phyloP scores from a whole-genome alignment of 53 echinoderm and acorn worm genomes.

The Antedon mediterranea region DNA sequence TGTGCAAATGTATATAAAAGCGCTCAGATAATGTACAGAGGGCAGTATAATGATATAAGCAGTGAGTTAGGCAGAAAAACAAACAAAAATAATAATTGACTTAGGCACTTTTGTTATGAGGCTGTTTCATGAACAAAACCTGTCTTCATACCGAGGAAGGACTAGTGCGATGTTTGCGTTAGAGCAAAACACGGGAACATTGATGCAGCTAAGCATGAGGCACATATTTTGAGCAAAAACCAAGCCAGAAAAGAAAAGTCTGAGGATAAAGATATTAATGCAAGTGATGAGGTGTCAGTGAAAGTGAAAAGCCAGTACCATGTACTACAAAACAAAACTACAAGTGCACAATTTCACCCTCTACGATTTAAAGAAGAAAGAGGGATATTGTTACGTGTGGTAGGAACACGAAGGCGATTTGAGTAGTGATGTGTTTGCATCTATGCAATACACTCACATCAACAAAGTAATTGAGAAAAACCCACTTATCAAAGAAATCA shows the following conservation, averaged over 20 bases:
- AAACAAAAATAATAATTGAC: too few relatives aligned
- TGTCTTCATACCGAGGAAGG: constrained; percentile 5
- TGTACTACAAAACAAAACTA: too few relatives aligned
- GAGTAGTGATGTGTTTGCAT: constrained; percentile 13
- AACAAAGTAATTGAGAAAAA: not conserved
- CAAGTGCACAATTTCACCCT: constrained; percentile 17
- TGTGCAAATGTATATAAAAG: too few relatives aligned
- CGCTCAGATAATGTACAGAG: too few relatives aligned
- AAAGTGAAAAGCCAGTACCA: constrained; percentile 17
- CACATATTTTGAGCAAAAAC: too few relatives aligned
- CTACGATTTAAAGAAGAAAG: constrained; percentile 5
- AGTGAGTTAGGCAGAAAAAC: too few relatives aligned
- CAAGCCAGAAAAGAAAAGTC: not conserved
- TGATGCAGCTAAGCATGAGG: too few relatives aligned
- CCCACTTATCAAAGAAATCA: not conserved
- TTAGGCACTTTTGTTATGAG: too few relatives aligned
- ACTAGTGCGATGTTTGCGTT: constrained; percentile 7
- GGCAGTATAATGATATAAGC: too few relatives aligned
- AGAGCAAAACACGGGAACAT: too few relatives aligned
- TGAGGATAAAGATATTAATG: not conserved
- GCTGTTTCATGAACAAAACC: constrained; percentile 8
- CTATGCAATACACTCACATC: constrained; percentile 14
- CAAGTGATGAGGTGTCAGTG: constrained; percentile 2
- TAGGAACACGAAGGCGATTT: not conserved
- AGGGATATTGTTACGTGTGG: constrained; percentile 7